Evolutionary conservation across 2,888 invertebrate genomes (phyloP).

Genomic region (Thymelicus acteon): DNA sequence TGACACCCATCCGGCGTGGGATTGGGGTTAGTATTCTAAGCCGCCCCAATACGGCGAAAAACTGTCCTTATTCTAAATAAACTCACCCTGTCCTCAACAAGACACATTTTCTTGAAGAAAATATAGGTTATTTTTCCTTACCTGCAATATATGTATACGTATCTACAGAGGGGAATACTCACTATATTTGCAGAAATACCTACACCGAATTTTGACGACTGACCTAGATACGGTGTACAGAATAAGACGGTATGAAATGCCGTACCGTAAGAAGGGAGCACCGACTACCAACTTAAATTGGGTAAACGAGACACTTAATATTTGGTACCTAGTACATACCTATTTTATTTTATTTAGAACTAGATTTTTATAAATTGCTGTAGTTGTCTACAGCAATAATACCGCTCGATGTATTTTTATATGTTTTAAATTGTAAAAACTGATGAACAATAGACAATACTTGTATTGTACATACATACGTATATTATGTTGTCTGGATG

Average conservation of each 20-base stretch:
- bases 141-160: background rate
- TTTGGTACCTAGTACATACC: background rate
- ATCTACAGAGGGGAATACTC: background rate
- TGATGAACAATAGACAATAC: too few relatives aligned
- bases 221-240: background rate
- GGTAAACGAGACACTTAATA: background rate
- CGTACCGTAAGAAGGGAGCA: background rate
- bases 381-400: too few relatives aligned
- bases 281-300: background rate
- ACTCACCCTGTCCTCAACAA: background rate
- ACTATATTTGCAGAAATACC: background rate
- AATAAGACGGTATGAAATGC: background rate
- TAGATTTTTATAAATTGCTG: too few relatives aligned
- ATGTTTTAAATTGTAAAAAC: too few relatives aligned
- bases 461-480: too few relatives aligned
- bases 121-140: constrained; percentile 10
- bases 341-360: too few relatives aligned
- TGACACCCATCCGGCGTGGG: too few relatives aligned
- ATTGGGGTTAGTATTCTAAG: too few relatives aligned
- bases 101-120: constrained; percentile 6
- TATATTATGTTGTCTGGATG: too few relatives aligned
- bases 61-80: constrained; percentile 12
- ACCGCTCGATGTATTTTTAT: too few relatives aligned
- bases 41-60: too few relatives aligned
- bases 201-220: background rate